Base-by-base conservation (phyloP, 1,140 invertebrate species). In the Drosophila asahinai region DNA sequence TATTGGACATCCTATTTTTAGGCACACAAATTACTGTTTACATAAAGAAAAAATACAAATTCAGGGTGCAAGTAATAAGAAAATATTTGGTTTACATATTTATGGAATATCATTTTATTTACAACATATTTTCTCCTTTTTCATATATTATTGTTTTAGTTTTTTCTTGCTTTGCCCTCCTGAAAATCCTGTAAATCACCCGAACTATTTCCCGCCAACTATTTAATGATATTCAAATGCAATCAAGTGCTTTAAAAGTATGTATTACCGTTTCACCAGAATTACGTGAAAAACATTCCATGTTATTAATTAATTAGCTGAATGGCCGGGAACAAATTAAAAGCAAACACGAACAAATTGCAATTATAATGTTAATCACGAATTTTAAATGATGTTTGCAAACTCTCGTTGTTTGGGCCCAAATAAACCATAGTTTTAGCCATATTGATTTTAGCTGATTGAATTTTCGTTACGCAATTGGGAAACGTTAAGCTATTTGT, bases 371-470 rank as follows among this genome's bases (percentile, higher is more conserved):
- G 19, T 60, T 60, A 43, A 43, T 36, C 36, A 59, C 25, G 27
- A 71, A 45, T 70, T 59, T 73, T 43, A 30, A 55, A 71, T 55
- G 27, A 22, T 27, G 48, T 55, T 68, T 36, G 30, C 62, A 2
- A 54, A 55, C 48, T 30, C 25, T 27, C 48, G n/a, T 72, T 51
- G 25, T 40, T 49, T 30, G 22, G 3, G 33, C 22, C 45, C 9
- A 36, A 36, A 36, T 36, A 42, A 15, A 5, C 66, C 4, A 42
- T 72, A 49, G 54, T 73, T 72, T 45, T 51, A 38, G 45, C 45
- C 17, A 48, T 73, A 60, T 73, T 43, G 54, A 72, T 72, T 71
- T 51, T 38, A 40, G 27, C 45, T 52, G 70, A 72, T 72, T 73
- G 67, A 49, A 72, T 52, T 60, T 73, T 19, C 54, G 33, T 14